phyloP scores from a whole-genome alignment of 1,140 invertebrate species.

The Drosophila dunni region DNA sequence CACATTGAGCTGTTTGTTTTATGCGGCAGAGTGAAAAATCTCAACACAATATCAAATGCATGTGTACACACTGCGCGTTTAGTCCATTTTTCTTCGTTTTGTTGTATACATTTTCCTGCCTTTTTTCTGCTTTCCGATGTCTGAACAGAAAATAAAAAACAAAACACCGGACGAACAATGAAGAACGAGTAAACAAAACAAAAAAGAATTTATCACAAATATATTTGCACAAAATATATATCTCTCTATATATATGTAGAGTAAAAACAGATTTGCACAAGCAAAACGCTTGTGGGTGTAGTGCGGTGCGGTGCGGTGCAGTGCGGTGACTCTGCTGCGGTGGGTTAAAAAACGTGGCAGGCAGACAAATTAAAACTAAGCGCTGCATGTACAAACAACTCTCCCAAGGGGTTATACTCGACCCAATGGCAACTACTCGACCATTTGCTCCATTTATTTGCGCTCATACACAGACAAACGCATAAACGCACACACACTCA shows the following conservation, averaged over 20 bases:
- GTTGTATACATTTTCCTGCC: not conserved
- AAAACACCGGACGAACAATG: constrained; percentile 56
- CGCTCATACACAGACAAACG: constrained; percentile 35
- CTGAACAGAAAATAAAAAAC: not conserved
- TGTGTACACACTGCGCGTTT: constrained; percentile 46
- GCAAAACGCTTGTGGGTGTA: constrained; percentile 37
- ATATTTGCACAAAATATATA: constrained; percentile 23
- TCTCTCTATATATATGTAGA: constrained; percentile 36
- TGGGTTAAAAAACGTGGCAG: constrained; percentile 52
- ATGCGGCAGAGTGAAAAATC: constrained; percentile 65
- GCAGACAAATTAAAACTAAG: constrained; percentile 82
- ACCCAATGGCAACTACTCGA: constrained; percentile 78
- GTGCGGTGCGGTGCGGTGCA: not conserved
- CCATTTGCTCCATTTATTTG: constrained; percentile 79
- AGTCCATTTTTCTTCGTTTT: constrained; percentile 15
- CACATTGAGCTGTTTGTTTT: constrained; percentile 71
- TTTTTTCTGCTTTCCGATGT: constrained; percentile 29
- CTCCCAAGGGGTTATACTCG: constrained; percentile 51
- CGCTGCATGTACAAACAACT: constrained; percentile 74
- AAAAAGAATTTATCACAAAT: constrained; percentile 8
- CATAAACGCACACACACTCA: constrained; percentile 4
- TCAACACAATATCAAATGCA: constrained; percentile 72
- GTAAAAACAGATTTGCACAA: constrained; percentile 72
- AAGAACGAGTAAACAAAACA: constrained; percentile 40
- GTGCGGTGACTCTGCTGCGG: not conserved